phyloP scores from a whole-genome alignment of 2,113 vertebrate genomes.

The Cyanocitta stelleri region DNA sequence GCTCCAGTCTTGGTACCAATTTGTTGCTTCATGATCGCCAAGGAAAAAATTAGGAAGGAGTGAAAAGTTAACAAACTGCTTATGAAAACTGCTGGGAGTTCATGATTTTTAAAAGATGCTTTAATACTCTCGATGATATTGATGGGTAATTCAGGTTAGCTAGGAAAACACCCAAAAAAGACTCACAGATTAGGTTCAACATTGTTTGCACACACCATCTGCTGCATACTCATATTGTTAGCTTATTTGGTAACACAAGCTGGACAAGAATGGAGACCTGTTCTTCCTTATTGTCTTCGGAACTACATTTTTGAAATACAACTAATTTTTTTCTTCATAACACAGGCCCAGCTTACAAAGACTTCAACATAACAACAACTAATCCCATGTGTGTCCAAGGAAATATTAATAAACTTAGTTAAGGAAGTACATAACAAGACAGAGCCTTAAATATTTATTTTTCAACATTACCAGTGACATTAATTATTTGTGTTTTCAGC shows the following conservation, averaged over 20 bases:
- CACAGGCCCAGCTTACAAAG: background rate
- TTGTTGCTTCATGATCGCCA: background rate
- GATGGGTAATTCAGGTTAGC: background rate
- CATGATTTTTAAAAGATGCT: background rate
- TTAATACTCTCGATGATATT: background rate
- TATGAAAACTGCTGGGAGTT: background rate
- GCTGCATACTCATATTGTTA: background rate
- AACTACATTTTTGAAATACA: background rate
- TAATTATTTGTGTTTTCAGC: slow-evolving; percentile 2
- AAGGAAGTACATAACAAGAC: background rate
- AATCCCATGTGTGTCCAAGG: background rate
- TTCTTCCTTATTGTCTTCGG: background rate
- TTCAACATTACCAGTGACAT: background rate
- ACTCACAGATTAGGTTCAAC: background rate
- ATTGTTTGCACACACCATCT: background rate
- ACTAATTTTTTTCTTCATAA: background rate
- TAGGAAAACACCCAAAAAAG: background rate
- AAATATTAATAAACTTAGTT: background rate
- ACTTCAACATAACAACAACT: background rate
- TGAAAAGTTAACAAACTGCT: background rate
- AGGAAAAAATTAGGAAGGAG: background rate
- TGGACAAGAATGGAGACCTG: background rate
- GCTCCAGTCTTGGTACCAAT: background rate
- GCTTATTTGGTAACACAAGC: background rate
- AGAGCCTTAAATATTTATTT: background rate